Percentiles rank a stretch among this genome's conserved stretches.
Conservation (phyloP, 2,888 invertebrate genomes). For the Lepidochrysops patricia region DNA sequence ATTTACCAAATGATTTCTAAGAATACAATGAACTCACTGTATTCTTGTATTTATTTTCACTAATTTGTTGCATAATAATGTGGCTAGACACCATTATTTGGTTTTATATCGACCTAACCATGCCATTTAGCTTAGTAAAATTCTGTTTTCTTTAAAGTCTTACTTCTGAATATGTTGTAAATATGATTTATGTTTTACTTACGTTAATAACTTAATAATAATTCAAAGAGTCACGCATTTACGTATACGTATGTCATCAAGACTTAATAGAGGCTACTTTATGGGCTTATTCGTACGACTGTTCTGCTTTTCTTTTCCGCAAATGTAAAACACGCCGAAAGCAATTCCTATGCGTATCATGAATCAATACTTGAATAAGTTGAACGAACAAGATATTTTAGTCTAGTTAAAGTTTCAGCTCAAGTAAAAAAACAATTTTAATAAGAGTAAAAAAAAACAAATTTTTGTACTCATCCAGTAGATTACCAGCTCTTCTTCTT, state of each 20-base stretch:
- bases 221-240: neutral
- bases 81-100: neutral
- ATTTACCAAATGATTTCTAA: neutral
- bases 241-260: too few species aligned
- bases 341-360: too few species aligned
- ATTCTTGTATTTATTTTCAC: neutral
- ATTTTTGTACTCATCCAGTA: neutral
- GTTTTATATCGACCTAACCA: neutral
- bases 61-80: neutral
- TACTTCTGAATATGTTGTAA: neutral
- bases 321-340: too few species aligned
- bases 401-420: too few species aligned
- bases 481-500: too few species aligned
- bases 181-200: slow-evolving; percentile 3
- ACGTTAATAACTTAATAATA: neutral
- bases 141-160: neutral
- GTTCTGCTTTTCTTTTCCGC: too few species aligned
- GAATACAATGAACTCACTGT: neutral
- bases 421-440: too few species aligned
- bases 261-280: neutral
- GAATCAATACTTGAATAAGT: too few species aligned
- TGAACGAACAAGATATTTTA: too few species aligned
- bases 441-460: neutral
- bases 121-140: slow-evolving; percentile 6
- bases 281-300: too few species aligned